A percentile compares a stretch with the other conserved stretches of the same genome.
These are phyloP conservation scores for Drosophila persimilis DNA, from an alignment of 1,140 invertebrate genomes.

Conservation along the genomic window DNA sequence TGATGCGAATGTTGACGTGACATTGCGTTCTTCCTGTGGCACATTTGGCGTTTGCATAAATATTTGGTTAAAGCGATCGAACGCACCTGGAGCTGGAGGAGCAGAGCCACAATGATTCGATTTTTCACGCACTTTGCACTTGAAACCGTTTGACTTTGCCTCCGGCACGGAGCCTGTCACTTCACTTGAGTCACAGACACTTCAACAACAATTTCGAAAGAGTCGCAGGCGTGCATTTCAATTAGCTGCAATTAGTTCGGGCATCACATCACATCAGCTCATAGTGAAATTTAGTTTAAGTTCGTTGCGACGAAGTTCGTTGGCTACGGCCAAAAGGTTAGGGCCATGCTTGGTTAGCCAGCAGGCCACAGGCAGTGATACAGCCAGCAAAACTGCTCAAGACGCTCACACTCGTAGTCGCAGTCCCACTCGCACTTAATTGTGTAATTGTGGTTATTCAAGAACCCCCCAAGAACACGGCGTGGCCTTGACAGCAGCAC, in stretches of 20 bases:
- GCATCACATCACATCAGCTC: constrained; percentile 30
- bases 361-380: not conserved
- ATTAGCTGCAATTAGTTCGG: constrained; percentile 68
- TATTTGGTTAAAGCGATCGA: constrained; percentile 61
- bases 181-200: too few relatives aligned
- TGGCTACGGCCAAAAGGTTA: constrained; percentile 30
- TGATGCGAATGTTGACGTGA: constrained; percentile 56
- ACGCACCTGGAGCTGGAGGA: constrained; percentile 27
- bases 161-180: too few relatives aligned
- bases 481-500: constrained; percentile 42
- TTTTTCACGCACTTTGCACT: constrained; percentile 72
- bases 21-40: constrained; percentile 75
- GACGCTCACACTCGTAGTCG: constrained; percentile 7
- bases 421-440: constrained; percentile 15
- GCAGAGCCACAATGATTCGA: constrained; percentile 25
- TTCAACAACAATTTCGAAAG: constrained; percentile 32
- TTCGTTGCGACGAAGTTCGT: constrained; percentile 29
- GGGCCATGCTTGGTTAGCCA: constrained; percentile 11
- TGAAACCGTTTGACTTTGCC: constrained; percentile 18
- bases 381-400: not conserved
- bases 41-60: constrained; percentile 66
- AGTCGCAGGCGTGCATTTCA: constrained; percentile 55
- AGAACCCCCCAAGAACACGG: constrained; percentile 58
- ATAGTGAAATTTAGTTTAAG: constrained; percentile 31
- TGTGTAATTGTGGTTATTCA: constrained; percentile 61